These are phyloP conservation scores for Cranoglanis bouderius DNA, from an alignment of 2,113 vertebrate genomes.

Conservation along the genomic window DNA sequence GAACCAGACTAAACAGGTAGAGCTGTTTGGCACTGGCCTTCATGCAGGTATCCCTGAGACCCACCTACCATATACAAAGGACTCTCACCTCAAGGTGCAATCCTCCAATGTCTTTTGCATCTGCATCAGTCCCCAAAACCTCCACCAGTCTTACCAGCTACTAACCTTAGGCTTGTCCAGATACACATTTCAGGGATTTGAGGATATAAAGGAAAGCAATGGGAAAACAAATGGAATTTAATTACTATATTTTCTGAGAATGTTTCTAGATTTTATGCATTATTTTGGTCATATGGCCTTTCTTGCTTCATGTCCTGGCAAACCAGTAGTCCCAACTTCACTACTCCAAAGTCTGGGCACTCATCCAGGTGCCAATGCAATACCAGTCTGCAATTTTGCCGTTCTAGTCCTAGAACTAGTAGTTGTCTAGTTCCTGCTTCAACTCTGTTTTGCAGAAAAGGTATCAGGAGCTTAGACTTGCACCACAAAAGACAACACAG, in stretches of 20 bases:
- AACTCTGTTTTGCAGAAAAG: neutral
- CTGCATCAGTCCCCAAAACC: neutral
- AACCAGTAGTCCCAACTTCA: neutral
- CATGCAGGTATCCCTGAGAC: slow-evolving; percentile 67
- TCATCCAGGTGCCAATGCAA: neutral
- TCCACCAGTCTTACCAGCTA: neutral
- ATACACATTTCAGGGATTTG: neutral
- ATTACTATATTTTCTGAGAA: neutral
- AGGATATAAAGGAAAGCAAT: neutral
- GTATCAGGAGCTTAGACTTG: neutral
- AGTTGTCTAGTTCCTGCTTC: neutral
- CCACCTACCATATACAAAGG: neutral
- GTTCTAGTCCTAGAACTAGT: neutral
- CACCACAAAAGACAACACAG: neutral
- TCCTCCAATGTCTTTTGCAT: neutral
- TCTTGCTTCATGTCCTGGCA: neutral
- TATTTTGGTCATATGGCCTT: neutral
- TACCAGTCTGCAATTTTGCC: neutral
- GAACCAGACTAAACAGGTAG: slow-evolving; percentile 72
- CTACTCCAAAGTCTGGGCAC: neutral
- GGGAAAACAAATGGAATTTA: neutral
- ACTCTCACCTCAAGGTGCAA: neutral
- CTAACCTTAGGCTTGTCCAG: neutral
- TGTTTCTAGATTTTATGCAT: neutral
- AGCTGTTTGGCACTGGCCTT: slow-evolving; percentile 70